Percentiles rank a stretch among this genome's conserved stretches.
Evolutionary conservation across 2,797 vertebrate species (phyloP).

Genomic region (Pterois miles): DNA sequence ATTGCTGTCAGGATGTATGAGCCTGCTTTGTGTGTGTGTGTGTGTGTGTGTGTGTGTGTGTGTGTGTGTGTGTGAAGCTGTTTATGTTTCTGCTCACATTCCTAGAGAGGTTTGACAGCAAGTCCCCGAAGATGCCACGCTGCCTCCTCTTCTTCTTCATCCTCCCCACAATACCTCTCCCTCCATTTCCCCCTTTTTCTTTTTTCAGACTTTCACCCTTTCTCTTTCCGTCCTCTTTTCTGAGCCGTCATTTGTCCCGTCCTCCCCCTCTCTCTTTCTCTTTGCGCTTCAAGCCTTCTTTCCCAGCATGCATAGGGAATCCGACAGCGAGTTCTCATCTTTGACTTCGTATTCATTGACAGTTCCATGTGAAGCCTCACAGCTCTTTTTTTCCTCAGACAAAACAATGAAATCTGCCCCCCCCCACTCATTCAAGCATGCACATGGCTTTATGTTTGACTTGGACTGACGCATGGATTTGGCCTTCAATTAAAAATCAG

Average conservation of each 20-base stretch:
- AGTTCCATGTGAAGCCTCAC: slow-evolving; percentile 65
- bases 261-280: slow-evolving; percentile 12
- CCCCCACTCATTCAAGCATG: background rate
- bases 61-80: slow-evolving; percentile 63
- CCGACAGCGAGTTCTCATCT: slow-evolving; percentile 59
- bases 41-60: background rate
- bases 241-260: slow-evolving; percentile 34
- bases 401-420: slow-evolving; percentile 65
- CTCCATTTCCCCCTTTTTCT: slow-evolving; percentile 11
- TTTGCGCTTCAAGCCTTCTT: slow-evolving; percentile 54
- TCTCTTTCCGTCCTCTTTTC: background rate
- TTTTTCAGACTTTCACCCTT: slow-evolving; percentile 7
- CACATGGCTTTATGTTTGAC: slow-evolving; percentile 21
- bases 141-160: slow-evolving; percentile 23
- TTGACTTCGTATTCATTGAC: slow-evolving; percentile 67
- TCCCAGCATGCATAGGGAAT: slow-evolving; percentile 68
- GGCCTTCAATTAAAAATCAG: slow-evolving; percentile 54
- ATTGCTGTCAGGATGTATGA: slow-evolving; percentile 34
- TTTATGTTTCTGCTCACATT: slow-evolving; percentile 83
- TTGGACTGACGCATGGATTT: slow-evolving; percentile 45
- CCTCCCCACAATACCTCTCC: slow-evolving; percentile 9
- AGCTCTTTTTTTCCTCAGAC: slow-evolving; percentile 56
- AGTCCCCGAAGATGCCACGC: slow-evolving; percentile 78
- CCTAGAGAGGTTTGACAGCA: slow-evolving; percentile 86
- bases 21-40: slow-evolving; percentile 4